phyloP scores from a whole-genome alignment of 2,113 vertebrate genomes.

The Romanogobio albipinnatus region DNA sequence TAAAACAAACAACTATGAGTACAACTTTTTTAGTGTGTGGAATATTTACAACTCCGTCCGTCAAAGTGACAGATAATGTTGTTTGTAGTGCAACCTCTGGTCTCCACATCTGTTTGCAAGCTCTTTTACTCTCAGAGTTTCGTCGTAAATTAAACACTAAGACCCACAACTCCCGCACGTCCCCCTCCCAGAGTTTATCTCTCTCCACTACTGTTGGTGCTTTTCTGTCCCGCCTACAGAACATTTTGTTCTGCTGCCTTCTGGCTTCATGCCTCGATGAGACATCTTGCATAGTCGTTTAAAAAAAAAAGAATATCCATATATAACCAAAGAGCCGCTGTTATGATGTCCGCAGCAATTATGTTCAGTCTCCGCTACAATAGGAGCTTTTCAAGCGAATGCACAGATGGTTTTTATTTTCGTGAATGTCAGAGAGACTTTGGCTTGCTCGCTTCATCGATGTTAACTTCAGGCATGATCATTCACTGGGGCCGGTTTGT shows the following conservation, averaged over 20 bases:
- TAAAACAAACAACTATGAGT: no score
- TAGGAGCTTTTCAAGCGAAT: background rate
- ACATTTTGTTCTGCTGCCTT: constrained; percentile 57
- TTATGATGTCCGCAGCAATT: background rate
- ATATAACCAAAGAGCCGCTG: constrained; percentile 20
- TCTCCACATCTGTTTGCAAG: background rate
- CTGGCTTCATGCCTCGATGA: constrained; percentile 54
- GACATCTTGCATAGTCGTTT: constrained; percentile 62
- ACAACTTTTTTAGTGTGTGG: no score
- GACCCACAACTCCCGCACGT: background rate
- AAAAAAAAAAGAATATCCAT: constrained; percentile 51
- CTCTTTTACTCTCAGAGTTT: constrained; percentile 46
- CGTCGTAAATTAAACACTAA: constrained; percentile 55
- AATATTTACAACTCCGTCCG: background rate
- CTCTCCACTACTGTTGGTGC: background rate
- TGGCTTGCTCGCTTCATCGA: background rate
- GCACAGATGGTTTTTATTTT: constrained; percentile 16
- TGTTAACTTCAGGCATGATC: background rate
- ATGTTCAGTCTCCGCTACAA: background rate
- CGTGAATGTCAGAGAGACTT: background rate
- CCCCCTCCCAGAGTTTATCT: constrained; percentile 37
- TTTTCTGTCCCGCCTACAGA: constrained; percentile 50
- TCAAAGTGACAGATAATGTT: background rate
- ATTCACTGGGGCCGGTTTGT: background rate
- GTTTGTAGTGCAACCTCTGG: background rate